phyloP scores from a whole-genome alignment of 2,888 invertebrate species.

The Malthinus seriepunctatus region DNA sequence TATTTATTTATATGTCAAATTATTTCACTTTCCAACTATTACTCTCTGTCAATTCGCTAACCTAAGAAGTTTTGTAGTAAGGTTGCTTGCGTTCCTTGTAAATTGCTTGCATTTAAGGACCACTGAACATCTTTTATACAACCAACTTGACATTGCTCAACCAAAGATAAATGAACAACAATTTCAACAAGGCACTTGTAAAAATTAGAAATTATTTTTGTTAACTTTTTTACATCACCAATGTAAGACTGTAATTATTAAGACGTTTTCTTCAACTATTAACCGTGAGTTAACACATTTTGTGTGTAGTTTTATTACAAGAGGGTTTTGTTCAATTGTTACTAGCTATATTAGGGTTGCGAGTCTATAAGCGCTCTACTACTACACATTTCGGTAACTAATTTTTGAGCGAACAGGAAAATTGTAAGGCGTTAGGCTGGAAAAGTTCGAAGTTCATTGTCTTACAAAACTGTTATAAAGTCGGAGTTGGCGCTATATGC shows the following conservation, averaged over 20 bases:
- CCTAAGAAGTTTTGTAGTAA: constrained; percentile 4
- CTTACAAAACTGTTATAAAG: constrained; percentile 16
- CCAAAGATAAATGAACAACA: constrained; percentile 4
- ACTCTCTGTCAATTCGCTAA: constrained; percentile 4
- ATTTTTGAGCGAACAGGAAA: constrained; percentile 14
- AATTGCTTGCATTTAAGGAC: constrained; percentile 7
- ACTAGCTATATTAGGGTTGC: neutral
- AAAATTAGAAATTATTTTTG: neutral
- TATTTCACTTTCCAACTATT: constrained; percentile 4
- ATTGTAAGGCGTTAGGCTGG: constrained; percentile 13
- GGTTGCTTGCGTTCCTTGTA: constrained; percentile 4
- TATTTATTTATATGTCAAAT: neutral
- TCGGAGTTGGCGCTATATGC: constrained; percentile 14
- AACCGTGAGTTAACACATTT: neutral
- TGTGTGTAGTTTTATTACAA: constrained; percentile 1
- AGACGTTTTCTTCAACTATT: too few species aligned
- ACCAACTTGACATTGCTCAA: constrained; percentile 3
- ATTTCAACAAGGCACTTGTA: neutral
- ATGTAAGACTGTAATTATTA: too few species aligned
- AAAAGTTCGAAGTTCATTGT: constrained; percentile 16
- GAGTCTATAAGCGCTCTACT: neutral
- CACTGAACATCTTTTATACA: constrained; percentile 6
- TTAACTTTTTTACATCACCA: too few species aligned
- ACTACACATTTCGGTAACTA: constrained; percentile 9
- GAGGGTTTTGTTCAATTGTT: constrained; percentile 6